A percentile compares a stretch with the other conserved stretches of the same genome.
Conservation (phyloP, 2,113 vertebrate species). For the Pluvianellus socialis region DNA sequence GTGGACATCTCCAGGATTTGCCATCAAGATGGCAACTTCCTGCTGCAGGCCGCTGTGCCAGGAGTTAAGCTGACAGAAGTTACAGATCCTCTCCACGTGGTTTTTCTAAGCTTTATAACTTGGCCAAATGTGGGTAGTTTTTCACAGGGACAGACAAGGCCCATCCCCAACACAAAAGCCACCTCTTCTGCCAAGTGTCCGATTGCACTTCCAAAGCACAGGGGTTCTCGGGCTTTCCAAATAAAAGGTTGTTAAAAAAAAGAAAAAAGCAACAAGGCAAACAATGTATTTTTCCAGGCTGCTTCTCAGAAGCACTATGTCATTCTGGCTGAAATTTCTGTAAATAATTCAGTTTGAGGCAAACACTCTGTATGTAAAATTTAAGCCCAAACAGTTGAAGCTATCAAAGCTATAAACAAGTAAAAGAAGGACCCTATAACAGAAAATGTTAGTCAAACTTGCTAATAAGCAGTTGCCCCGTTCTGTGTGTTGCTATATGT, state of each 20-base stretch:
- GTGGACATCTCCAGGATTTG: background rate
- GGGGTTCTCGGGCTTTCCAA: slow-evolving; percentile 36
- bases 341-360: slow-evolving; percentile 16
- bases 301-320: slow-evolving; percentile 33
- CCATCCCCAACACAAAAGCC: slow-evolving; percentile 47
- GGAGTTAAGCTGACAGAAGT: background rate
- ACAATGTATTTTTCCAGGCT: slow-evolving; percentile 54
- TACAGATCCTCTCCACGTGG: background rate
- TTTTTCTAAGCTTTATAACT: background rate
- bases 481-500: background rate
- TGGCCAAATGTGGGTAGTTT: slow-evolving; percentile 34
- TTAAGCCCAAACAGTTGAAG: background rate
- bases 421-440: background rate
- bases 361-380: background rate
- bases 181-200: slow-evolving; percentile 50
- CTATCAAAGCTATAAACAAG: background rate
- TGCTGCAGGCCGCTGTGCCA: background rate
- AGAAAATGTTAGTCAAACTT: background rate
- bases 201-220: slow-evolving; percentile 35
- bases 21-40: background rate
- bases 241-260: slow-evolving; percentile 18
- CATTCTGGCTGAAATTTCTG: background rate
- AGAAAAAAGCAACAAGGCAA: background rate
- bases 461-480: background rate
- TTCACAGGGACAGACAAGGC: slow-evolving; percentile 39